Conservation (phyloP, 2,797 vertebrate species). For the Pyrocephalus nanus region DNA sequence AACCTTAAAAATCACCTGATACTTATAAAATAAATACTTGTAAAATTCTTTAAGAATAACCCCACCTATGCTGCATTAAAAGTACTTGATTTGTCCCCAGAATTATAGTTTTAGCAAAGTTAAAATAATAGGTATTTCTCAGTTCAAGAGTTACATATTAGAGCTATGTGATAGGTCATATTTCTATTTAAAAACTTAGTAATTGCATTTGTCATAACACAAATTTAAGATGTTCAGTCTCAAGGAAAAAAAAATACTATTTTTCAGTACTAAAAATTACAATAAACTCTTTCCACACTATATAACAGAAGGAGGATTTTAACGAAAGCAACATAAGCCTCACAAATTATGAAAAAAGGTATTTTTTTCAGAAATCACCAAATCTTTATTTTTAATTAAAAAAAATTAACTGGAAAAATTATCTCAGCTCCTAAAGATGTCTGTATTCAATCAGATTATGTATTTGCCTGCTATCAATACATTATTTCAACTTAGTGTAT, state of each 20-base stretch:
- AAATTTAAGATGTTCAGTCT: background rate
- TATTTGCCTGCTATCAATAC: background rate
- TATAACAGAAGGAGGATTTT: background rate
- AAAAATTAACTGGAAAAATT: background rate
- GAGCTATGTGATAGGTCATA: fast-evolving
- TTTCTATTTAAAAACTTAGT: background rate
- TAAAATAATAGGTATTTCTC: background rate
- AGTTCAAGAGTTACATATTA: background rate
- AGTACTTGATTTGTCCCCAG: background rate
- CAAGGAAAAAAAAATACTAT: background rate
- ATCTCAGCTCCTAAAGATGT: background rate
- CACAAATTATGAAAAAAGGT: fast-evolving
- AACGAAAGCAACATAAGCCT: fast-evolving
- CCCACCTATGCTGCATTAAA: fast-evolving
- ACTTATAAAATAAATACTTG: background rate
- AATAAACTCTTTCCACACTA: background rate
- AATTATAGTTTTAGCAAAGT: background rate
- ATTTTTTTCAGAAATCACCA: fast-evolving
- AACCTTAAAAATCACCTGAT: background rate
- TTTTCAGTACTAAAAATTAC: background rate
- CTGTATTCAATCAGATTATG: background rate
- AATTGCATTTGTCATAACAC: background rate
- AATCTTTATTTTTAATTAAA: background rate
- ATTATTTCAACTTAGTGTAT: background rate
- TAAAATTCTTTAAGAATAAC: background rate